Base-by-base conservation (phyloP, 2,113 vertebrate species). In the Galeopterus variegatus region DNA sequence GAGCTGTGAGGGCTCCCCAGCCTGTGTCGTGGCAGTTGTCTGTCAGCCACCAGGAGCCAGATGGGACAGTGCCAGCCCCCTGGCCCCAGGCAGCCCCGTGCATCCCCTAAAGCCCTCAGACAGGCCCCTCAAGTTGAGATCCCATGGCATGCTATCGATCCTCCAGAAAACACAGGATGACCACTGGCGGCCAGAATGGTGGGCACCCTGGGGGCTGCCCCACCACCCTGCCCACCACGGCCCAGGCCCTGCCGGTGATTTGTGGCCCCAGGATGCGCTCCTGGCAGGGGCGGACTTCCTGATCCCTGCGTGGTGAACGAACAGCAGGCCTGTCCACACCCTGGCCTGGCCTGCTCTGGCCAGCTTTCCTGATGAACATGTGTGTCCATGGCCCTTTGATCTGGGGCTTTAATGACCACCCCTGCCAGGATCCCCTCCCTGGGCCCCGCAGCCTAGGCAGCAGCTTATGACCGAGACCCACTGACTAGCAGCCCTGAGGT, bases 351-450 rank as follows among this genome's bases (percentile, higher is more conserved):
- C 60, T 4, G 60, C 69, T 65, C 77, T 3, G 67, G 64, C 67
- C 0, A 0, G 45, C 69, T 26, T 54, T 60, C 76, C 80, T 81
- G 77, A 82, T 36, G 75, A 83, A 81, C 31, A 0, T 17, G 67
- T 82, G 86, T 80, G 93, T 84, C 60, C 11, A 60, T 28, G 88
- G 65, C 56, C 65, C 95, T 96, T 69, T 73, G 91, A 94, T 90
- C 84, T 62, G 60, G 56, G 77, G 33, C 62, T 86, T 76, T 73
- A 79, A 90, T 11, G 67, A 36, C 79, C 65, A 26, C 14, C 81
- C 75, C 50, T 60, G 36, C 54, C 5, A 54, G 65, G 41, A 31
- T 31, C 64, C 70, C 54, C 9, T 26, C 58, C 82, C 84, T n/a
- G 3, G 64, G 56, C 79, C 56, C 26, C 31, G 24, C 64, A 77